phyloP scores from a whole-genome alignment of 2,888 invertebrate genomes.

The Conus canariensis region DNA sequence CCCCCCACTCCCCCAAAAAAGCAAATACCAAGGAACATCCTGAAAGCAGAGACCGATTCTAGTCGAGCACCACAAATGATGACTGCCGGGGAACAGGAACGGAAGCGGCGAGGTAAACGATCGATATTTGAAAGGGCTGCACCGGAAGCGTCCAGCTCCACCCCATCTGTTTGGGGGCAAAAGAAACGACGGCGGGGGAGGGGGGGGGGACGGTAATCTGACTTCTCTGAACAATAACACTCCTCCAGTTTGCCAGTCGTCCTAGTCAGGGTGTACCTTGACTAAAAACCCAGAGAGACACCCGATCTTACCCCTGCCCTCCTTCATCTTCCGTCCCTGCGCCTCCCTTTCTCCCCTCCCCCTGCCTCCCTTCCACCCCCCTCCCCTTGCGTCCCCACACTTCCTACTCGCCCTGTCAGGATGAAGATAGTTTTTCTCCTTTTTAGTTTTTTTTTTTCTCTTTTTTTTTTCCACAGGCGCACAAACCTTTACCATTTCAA shows the following conservation, averaged over 20 bases:
- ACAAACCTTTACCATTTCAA: too few relatives aligned
- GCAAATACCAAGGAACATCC: too few relatives aligned
- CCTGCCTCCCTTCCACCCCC: not conserved
- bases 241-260: not conserved
- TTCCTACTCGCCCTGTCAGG: not conserved
- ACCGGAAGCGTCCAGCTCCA: not conserved
- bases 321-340: not conserved
- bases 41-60: too few relatives aligned
- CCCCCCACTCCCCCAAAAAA: too few relatives aligned
- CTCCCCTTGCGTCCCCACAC: not conserved
- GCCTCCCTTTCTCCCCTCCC: not conserved
- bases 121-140: conserved; percentile 15
- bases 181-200: too few relatives aligned
- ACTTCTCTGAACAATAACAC: not conserved
- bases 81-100: too few relatives aligned
- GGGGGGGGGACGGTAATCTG: not conserved
- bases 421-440: too few relatives aligned
- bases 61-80: too few relatives aligned
- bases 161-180: not conserved
- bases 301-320: not conserved
- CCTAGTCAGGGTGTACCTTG: not conserved
- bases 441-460: too few relatives aligned
- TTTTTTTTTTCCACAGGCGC: too few relatives aligned
- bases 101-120: not conserved
- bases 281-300: too few relatives aligned